Evolutionary conservation across 2,113 vertebrate genomes (phyloP).

Genomic region (Psophia crepitans): DNA sequence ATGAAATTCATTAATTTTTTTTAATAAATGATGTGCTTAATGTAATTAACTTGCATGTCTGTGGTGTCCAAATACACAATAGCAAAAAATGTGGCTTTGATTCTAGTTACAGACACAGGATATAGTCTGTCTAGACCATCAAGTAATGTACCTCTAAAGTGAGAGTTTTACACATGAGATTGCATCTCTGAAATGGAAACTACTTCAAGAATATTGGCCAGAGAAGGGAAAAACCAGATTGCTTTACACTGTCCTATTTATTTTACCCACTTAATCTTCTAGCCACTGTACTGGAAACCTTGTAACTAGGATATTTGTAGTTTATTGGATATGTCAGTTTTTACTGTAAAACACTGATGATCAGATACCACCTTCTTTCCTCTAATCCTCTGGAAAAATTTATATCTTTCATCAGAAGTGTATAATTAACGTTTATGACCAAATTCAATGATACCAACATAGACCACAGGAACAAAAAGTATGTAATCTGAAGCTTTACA

Average conservation of each 20-base stretch:
- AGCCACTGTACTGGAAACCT: not conserved
- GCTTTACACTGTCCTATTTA: not conserved
- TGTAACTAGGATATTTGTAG: not conserved
- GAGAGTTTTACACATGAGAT: slow-evolving; percentile 23
- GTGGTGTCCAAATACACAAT: slow-evolving; percentile 6
- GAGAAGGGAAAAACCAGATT: not conserved
- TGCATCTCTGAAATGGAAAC: slow-evolving; percentile 36
- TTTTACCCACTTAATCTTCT: not conserved
- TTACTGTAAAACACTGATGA: not conserved
- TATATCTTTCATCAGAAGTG: not conserved
- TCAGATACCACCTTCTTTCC: not conserved
- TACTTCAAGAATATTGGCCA: not conserved
- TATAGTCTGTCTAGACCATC: slow-evolving; percentile 52
- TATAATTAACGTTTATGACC: not conserved
- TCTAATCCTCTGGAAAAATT: not conserved
- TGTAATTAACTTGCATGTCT: not conserved
- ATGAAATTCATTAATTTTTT: not conserved
- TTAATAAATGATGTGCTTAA: not conserved
- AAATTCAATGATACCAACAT: not conserved
- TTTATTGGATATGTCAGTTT: not conserved
- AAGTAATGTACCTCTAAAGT: slow-evolving; percentile 16
- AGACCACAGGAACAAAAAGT: not conserved
- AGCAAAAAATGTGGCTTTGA: slow-evolving; percentile 33
- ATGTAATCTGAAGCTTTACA: not conserved
- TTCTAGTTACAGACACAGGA: slow-evolving; percentile 49